phyloP scores from a whole-genome alignment of 64 coral and sea anemone genomes.

The Trachythela sp. region DNA sequence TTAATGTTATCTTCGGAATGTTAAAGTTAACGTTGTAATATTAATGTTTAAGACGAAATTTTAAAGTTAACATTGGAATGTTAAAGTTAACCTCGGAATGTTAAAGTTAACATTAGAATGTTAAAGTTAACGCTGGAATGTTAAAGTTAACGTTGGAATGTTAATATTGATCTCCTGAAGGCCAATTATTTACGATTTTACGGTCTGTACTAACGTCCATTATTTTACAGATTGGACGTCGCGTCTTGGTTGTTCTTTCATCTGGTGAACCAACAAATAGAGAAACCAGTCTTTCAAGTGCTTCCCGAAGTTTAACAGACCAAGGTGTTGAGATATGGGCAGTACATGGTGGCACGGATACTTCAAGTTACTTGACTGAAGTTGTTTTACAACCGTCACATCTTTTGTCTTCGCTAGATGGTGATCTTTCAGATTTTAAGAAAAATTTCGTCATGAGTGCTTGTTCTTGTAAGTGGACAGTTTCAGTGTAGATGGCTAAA shows the following conservation, averaged over 20 bases:
- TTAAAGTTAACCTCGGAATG: no score
- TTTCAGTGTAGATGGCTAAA: no score
- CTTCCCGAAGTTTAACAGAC: background rate
- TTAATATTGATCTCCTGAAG: no score
- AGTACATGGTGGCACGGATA: background rate
- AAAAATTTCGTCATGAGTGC: background rate
- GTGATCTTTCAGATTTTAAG: background rate
- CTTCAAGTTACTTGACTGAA: background rate
- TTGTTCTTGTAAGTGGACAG: background rate
- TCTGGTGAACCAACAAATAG: background rate
- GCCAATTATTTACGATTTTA: no score
- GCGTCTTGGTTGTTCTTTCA: background rate
- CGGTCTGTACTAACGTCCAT: background rate
- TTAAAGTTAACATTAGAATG: no score
- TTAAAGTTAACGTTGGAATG: no score
- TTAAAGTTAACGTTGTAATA: no score
- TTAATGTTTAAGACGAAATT: no score
- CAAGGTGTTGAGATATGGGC: background rate
- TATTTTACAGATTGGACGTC: background rate
- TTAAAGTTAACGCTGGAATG: no score
- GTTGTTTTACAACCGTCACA: background rate
- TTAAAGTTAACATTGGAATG: no score
- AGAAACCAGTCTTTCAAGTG: background rate
- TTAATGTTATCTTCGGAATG: no score
- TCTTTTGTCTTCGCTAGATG: background rate